A percentile compares a stretch with the other conserved stretches of the same genome.
Conservation (phyloP, 2,113 vertebrate genomes). For the Eubucco bourcierii region DNA sequence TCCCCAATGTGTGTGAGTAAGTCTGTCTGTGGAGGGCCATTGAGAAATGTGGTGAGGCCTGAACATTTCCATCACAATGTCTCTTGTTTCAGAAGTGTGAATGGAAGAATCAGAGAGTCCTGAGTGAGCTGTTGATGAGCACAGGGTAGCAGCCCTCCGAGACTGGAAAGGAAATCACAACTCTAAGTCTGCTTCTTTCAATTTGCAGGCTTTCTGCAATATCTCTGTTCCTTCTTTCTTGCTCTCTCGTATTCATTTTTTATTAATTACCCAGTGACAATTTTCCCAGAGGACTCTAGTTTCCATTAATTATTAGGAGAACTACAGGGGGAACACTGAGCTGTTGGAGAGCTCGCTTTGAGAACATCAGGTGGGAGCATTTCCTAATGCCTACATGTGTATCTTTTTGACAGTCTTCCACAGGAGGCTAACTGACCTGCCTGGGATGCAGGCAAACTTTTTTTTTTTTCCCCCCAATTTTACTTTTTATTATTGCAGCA, state of each 20-base stretch:
- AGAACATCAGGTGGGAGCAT: background rate
- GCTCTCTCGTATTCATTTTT: conserved; percentile 29
- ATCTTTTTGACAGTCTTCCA: conserved; percentile 24
- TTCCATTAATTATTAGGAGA: conserved; percentile 50
- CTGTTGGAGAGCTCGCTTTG: conserved; percentile 16
- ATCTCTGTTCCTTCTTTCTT: background rate
- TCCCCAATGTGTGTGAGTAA: background rate
- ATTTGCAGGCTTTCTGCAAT: conserved; percentile 30
- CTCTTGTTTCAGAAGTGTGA: conserved; percentile 36
- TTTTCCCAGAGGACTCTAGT: conserved; percentile 37
- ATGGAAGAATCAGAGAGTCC: conserved; percentile 4
- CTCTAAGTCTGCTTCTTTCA: background rate
- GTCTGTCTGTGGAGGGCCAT: background rate
- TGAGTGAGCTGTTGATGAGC: background rate
- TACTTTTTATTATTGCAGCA: background rate
- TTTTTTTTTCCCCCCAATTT: background rate
- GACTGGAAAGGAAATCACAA: background rate
- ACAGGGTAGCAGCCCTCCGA: background rate
- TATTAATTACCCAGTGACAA: conserved; percentile 54
- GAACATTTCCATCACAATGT: conserved; percentile 17
- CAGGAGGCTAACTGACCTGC: conserved; percentile 12
- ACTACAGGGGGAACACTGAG: background rate
- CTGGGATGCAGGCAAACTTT: background rate
- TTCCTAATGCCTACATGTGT: conserved; percentile 2
- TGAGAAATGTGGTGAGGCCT: background rate